Evolutionary conservation across 2,113 vertebrate species (phyloP).

Genomic region (Psilopsiagon aurifrons): DNA sequence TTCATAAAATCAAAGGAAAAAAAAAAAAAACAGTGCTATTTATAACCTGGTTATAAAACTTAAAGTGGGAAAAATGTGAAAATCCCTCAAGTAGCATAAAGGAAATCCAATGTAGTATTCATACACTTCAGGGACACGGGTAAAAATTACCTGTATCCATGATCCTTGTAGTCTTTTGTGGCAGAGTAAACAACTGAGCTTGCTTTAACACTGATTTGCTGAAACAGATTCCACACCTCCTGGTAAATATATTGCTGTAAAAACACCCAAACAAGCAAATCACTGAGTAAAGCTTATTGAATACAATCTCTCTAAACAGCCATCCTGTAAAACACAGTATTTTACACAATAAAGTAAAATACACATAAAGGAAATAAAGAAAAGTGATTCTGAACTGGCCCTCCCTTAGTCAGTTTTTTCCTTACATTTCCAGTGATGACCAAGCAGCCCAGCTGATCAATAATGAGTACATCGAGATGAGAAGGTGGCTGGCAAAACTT

Average conservation of each 20-base stretch:
- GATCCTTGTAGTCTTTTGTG: conserved; percentile 93
- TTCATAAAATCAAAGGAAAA: not conserved
- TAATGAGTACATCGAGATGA: conserved; percentile 91
- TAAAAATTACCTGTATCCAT: conserved; percentile 88
- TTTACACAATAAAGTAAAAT: not conserved
- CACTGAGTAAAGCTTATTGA: not conserved
- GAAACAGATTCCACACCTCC: conserved; percentile 98
- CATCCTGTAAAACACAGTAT: not conserved
- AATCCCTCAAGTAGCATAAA: not conserved
- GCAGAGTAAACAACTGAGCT: conserved; percentile 95
- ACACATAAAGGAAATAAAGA: not conserved
- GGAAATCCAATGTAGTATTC: fast-evolving
- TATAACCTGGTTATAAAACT: not conserved
- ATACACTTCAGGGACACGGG: not conserved
- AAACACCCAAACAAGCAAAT: not conserved
- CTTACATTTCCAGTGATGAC: conserved; percentile 97
- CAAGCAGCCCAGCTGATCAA: conserved; percentile 95
- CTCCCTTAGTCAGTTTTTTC: not conserved
- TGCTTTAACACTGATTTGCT: conserved; percentile 97
- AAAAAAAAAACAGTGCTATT: not conserved
- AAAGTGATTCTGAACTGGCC: not conserved
- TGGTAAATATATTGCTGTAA: conserved; percentile 96
- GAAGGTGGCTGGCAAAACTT: conserved; percentile 97
- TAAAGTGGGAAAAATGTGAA: not conserved
- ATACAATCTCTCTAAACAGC: not conserved